Percentiles rank a stretch among this genome's conserved stretches.
Conservation (phyloP, 2,888 invertebrate genomes). For the Caenorhabditis sp. region DNA sequence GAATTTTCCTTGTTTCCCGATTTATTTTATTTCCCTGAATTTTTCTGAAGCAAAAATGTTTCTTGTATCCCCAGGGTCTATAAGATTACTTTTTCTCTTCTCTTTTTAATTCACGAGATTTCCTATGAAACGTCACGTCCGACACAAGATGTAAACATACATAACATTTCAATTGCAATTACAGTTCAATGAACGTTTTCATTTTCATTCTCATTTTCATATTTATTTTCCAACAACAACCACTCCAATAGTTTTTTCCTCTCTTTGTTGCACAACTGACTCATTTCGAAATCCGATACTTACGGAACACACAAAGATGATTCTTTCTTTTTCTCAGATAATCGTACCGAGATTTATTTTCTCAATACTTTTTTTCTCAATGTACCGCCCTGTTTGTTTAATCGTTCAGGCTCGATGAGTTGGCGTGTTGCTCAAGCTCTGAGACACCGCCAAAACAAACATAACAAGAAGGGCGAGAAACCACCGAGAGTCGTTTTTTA, state of each 20-base stretch:
- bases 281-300: slow-evolving; percentile 42
- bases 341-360: slow-evolving; percentile 32
- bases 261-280: slow-evolving; percentile 1
- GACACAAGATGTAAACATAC: too few species aligned
- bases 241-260: not conserved
- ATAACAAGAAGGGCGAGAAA: slow-evolving; percentile 4
- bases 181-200: too few species aligned
- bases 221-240: too few species aligned
- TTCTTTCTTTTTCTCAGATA: slow-evolving; percentile 38
- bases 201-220: too few species aligned
- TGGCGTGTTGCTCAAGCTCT: slow-evolving; percentile 10
- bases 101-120: not conserved
- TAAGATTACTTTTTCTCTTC: not conserved
- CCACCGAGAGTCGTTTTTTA: slow-evolving; percentile 44
- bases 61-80: not conserved
- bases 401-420: slow-evolving; percentile 52
- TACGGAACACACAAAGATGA: slow-evolving; percentile 34
- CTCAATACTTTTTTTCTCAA: slow-evolving; percentile 23
- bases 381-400: slow-evolving; percentile 40
- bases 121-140: slow-evolving; percentile 33
- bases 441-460: slow-evolving; percentile 49
- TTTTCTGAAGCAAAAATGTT: too few species aligned
- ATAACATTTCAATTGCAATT: slow-evolving; percentile 42
- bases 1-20: too few species aligned
- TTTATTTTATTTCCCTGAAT: not conserved